Conservation (phyloP, 2,797 vertebrate genomes). For the Brachyalestes nurse region DNA sequence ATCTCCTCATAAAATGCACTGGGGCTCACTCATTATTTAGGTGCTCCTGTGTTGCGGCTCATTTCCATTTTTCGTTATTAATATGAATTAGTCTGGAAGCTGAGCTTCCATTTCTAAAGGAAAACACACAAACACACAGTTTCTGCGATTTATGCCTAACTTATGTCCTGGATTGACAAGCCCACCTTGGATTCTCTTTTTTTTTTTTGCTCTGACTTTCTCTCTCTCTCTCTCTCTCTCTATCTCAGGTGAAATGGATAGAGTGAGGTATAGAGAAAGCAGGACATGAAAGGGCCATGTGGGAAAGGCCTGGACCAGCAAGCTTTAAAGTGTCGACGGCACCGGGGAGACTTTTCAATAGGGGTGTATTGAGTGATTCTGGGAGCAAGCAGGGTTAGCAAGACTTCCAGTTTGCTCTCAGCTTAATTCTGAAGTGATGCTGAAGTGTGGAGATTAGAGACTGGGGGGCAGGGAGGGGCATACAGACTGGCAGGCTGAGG, state of each 20-base stretch:
- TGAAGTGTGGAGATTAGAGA: conserved; percentile 73
- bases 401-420: conserved; percentile 65
- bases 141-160: conserved; percentile 49
- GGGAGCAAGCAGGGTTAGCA: conserved; percentile 66
- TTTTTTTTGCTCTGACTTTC: neutral
- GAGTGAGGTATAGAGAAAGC: neutral
- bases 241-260: conserved; percentile 31
- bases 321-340: conserved; percentile 55
- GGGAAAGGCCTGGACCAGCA: conserved; percentile 23
- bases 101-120: conserved; percentile 50
- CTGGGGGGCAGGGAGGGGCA: conserved; percentile 59
- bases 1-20: conserved; percentile 76
- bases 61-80: conserved; percentile 68
- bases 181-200: conserved; percentile 46
- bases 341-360: conserved; percentile 50
- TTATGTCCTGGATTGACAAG: conserved; percentile 55
- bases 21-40: conserved; percentile 58
- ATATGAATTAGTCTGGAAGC: conserved; percentile 71
- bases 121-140: conserved; percentile 53
- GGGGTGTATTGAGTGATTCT: conserved; percentile 64
- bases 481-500: conserved; percentile 42
- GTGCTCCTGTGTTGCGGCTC: conserved; percentile 65
- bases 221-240: neutral
- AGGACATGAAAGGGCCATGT: conserved; percentile 30
- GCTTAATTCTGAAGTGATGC: conserved; percentile 76